Percentiles rank a stretch among this genome's conserved stretches.
Evolutionary conservation across 64 coral and sea anemone species (phyloP).

Genomic region (Catalaphyllia jardinei): DNA sequence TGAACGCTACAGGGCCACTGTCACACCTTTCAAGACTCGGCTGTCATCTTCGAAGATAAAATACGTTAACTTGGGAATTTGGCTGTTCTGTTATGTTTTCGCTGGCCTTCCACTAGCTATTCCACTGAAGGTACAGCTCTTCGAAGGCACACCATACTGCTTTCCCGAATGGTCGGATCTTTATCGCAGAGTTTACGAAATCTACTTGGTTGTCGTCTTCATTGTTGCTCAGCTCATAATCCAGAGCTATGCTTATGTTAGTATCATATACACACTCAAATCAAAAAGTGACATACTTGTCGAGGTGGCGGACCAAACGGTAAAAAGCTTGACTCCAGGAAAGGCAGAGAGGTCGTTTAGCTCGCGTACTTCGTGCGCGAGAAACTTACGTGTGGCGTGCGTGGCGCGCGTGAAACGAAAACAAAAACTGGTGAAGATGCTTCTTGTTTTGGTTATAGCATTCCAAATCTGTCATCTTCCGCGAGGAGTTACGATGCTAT

Average conservation of each 20-base stretch:
- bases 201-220: slow-evolving; percentile 46
- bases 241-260: slow-evolving; percentile 40
- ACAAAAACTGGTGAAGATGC: slow-evolving; percentile 75
- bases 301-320: not conserved
- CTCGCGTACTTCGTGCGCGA: not conserved
- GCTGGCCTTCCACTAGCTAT: slow-evolving; percentile 59
- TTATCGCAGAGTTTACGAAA: slow-evolving; percentile 45
- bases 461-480: slow-evolving; percentile 79
- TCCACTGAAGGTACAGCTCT: not conserved
- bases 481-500: slow-evolving; percentile 70
- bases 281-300: slow-evolving; percentile 54
- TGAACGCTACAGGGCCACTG: slow-evolving; percentile 75
- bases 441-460: slow-evolving; percentile 52
- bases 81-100: slow-evolving; percentile 64
- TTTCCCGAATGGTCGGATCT: slow-evolving; percentile 19
- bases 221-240: slow-evolving; percentile 44
- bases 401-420: slow-evolving; percentile 50
- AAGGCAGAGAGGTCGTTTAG: not conserved
- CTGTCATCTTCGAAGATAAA: slow-evolving; percentile 55
- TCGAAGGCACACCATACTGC: slow-evolving; percentile 9
- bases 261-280: slow-evolving; percentile 22
- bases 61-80: slow-evolving; percentile 49
- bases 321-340: not conserved
- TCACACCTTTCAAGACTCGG: slow-evolving; percentile 70
- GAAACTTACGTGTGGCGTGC: not conserved